phyloP scores from a whole-genome alignment of 2,113 vertebrate species.

The Larimichthys crocea region DNA sequence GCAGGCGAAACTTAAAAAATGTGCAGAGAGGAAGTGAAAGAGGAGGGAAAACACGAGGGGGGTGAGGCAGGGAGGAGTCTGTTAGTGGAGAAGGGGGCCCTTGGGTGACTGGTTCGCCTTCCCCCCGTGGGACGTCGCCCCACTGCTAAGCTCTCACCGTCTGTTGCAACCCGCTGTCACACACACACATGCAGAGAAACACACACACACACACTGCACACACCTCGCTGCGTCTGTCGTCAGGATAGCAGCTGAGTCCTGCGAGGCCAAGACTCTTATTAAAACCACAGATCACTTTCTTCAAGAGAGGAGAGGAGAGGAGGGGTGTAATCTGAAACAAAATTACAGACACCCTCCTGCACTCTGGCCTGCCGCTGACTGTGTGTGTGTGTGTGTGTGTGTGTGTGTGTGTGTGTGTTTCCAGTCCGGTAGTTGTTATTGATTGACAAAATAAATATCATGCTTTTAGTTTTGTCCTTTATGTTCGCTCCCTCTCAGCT shows the following conservation, averaged over 20 bases:
- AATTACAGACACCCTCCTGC: constrained; percentile 84
- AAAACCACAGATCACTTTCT: constrained; percentile 99
- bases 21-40: neutral
- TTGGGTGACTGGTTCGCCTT: constrained; percentile 86
- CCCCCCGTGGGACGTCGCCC: constrained; percentile 58
- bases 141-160: constrained; percentile 78
- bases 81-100: constrained; percentile 79
- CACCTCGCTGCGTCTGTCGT: constrained; percentile 81
- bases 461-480: constrained; percentile 30
- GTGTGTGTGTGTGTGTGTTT: constrained; percentile 26
- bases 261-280: constrained; percentile 95
- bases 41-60: constrained; percentile 14
- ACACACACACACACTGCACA: constrained; percentile 25
- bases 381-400: constrained; percentile 20
- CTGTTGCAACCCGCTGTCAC: constrained; percentile 73
- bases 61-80: constrained; percentile 44
- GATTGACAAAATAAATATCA: constrained; percentile 67
- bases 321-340: constrained; percentile 83
- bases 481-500: constrained; percentile 15
- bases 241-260: constrained; percentile 98
- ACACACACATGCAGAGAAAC: constrained; percentile 16
- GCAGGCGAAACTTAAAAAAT: neutral
- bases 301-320: constrained; percentile 80
- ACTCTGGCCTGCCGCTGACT: constrained; percentile 49
- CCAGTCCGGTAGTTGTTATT: constrained; percentile 42